Evolutionary conservation across 64 coral and sea anemone species (phyloP), one percentile per base, ranked within the genome.

Genomic region (Montipora efflorescens): DNA sequence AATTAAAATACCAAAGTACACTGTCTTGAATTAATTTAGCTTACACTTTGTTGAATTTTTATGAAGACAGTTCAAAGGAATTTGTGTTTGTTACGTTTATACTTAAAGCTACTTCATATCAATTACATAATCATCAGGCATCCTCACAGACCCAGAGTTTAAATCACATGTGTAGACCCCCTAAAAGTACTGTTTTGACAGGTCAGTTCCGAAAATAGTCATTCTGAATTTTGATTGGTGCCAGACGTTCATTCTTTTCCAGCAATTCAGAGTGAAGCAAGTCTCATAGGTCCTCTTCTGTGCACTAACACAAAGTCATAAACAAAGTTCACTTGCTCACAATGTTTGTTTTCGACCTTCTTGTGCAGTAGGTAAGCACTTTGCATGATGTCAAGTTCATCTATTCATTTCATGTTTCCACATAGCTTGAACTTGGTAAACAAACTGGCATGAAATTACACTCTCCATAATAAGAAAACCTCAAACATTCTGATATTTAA

Each of bases 351-450:
- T 75, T 75, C 0, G 8, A 75, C 72, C 72, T 75, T 75, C 1
- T 75, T 75, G 72, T 75, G 1, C 72, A 75, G 72, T 75, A 45
- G 23, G 1, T 76, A 11, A 43, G 1, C 74, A 10, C 11, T 76
- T 76, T 36, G 23, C 74, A 76, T 76, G 74, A 76, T 76, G 74
- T 76, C 20, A 76, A 76, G 74, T 47, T 76, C 74, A 76, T 36
- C 74, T 76, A 44, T 76, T 76, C 74, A 43, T 76, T 76, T 76
- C 74, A 76, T 76, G 74, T 76, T 13, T 36, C 74, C 74, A 76
- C 74, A 76, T 76, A 76, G 74, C 23, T 76, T 76, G 74, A 76
- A 76, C 44, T 76, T 76, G 74, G 74, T 36, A 76, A 76, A 76
- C 74, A 76, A 3, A 43, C 74, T 76, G 21, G 74, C 74, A 76